These are phyloP conservation scores for Lycaon pictus DNA, from an alignment of 2,113 vertebrate species.

Conservation along the genomic window DNA sequence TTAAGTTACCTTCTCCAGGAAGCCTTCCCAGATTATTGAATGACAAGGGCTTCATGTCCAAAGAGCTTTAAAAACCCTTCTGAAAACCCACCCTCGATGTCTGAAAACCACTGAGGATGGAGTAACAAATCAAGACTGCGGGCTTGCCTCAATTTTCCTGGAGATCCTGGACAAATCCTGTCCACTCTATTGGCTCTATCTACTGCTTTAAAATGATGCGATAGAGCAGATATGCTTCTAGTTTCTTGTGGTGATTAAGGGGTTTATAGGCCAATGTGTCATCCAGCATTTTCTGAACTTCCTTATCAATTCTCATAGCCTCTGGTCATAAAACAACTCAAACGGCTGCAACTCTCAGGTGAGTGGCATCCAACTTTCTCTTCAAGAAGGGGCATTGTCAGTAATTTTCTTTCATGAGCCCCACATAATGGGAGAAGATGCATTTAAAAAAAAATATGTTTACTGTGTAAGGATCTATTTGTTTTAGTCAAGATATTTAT, in stretches of 20 bases:
- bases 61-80: neutral
- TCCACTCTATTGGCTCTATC: neutral
- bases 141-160: neutral
- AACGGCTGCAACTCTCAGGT: neutral
- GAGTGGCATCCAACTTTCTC: neutral
- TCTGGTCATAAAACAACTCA: neutral
- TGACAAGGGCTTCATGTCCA: neutral
- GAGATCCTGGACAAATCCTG: neutral
- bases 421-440: neutral
- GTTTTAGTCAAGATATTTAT: slow-evolving; percentile 48
- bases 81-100: neutral
- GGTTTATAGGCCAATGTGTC: neutral
- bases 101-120: neutral
- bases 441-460: neutral
- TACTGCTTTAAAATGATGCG: neutral
- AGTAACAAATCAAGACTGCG: neutral
- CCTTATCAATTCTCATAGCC: neutral
- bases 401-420: neutral
- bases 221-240: neutral
- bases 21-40: neutral
- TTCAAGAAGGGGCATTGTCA: neutral
- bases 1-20: neutral
- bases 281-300: neutral
- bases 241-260: neutral
- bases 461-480: neutral